Evolutionary conservation across 2,888 invertebrate species (phyloP).

Genomic region (Rotaria socialis): DNA sequence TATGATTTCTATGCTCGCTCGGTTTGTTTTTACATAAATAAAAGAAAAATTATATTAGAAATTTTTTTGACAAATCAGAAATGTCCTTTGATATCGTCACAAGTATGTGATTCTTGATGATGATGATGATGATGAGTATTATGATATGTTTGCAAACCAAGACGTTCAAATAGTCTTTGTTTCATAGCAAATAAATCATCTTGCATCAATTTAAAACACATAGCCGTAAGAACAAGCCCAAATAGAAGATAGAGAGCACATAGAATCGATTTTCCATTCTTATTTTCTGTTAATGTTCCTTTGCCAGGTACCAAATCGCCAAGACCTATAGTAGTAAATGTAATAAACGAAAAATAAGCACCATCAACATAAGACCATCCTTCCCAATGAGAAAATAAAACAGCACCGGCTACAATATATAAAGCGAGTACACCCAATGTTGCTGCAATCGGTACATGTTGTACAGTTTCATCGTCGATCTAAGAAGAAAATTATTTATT

Average conservation of each 20-base stretch:
- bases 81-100: not conserved
- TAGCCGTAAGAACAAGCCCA: conserved; percentile 47
- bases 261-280: conserved; percentile 38
- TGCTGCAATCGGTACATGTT: conserved; percentile 41
- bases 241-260: conserved; percentile 42
- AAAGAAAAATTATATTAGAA: not conserved
- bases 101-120: not conserved
- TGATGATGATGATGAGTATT: not conserved
- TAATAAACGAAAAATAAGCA: conserved; percentile 48
- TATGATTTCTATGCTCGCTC: not conserved
- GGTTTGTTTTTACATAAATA: not conserved
- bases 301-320: conserved; percentile 47
- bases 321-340: conserved; percentile 48
- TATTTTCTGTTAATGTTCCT: conserved; percentile 40
- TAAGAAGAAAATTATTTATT: not conserved
- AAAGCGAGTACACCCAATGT: conserved; percentile 45
- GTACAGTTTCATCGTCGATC: not conserved
- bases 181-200: conserved; percentile 39
- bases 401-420: conserved; percentile 47
- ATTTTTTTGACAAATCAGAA: not conserved
- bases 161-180: not conserved
- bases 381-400: conserved; percentile 47
- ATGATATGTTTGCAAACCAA: not conserved
- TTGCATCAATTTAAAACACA: conserved; percentile 47
- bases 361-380: conserved; percentile 47